Percentiles rank a stretch among this genome's conserved stretches.
These are phyloP conservation scores for Ditula angustiorana DNA, from an alignment of 2,888 invertebrate species.

Conservation along the genomic window DNA sequence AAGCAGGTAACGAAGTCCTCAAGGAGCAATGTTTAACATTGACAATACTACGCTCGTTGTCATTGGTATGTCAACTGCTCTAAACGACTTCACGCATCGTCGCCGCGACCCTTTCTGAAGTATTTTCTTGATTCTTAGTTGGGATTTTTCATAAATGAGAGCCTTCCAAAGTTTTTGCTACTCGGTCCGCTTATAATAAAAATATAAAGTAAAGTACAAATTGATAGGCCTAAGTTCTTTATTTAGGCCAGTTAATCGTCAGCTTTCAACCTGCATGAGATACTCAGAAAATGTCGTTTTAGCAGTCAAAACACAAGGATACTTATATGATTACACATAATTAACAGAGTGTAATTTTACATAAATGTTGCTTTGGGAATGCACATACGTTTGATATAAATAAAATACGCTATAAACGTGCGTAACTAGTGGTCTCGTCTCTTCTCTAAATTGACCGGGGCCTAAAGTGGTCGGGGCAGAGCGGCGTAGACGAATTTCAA, in stretches of 20 bases:
- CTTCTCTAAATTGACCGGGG: slow-evolving; percentile 6
- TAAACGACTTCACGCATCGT: slow-evolving; percentile 14
- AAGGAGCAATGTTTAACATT: neutral
- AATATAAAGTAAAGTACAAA: too few species aligned
- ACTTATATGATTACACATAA: too few species aligned
- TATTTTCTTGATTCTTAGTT: slow-evolving; percentile 7
- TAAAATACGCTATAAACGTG: neutral
- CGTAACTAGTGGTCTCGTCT: slow-evolving; percentile 4
- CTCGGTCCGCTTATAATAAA: too few species aligned
- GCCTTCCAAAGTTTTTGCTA: neutral
- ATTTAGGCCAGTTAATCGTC: too few species aligned
- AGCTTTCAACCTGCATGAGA: too few species aligned
- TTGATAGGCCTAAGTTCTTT: too few species aligned
- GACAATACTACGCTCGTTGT: neutral
- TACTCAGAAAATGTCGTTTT: too few species aligned
- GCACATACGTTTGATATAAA: neutral
- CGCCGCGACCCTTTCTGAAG: slow-evolving; percentile 9
- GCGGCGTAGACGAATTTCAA: slow-evolving; percentile 39
- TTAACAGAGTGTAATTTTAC: too few species aligned
- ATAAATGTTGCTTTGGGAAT: neutral
- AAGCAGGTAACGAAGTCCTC: neutral
- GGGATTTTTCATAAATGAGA: neutral
- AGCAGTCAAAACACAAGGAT: too few species aligned
- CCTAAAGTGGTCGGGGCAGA: slow-evolving; percentile 34
- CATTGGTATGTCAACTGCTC: slow-evolving; percentile 1